These are phyloP conservation scores for Gyrodactylus salaris DNA, from an alignment of 1,140 invertebrate species.

Conservation along the genomic window DNA sequence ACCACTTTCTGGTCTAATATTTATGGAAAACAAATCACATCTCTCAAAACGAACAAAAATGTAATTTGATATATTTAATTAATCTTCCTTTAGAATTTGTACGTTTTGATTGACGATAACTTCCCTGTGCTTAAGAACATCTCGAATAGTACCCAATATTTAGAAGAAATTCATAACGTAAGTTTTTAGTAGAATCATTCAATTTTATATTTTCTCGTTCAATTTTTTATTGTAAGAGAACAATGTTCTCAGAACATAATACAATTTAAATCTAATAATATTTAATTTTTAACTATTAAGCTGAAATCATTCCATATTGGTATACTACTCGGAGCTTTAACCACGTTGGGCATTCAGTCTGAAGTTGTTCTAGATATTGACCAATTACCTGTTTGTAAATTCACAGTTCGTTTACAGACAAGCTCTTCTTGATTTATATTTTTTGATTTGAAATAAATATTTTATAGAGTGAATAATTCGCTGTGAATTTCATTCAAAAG, in stretches of 20 bases:
- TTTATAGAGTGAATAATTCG: too few species aligned
- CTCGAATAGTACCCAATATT: not conserved
- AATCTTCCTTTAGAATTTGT: not conserved
- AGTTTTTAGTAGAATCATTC: not conserved
- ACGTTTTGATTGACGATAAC: not conserved
- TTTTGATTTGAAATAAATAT: too few species aligned
- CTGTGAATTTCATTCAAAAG: too few species aligned
- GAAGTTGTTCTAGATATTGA: not conserved
- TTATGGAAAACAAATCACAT: not conserved
- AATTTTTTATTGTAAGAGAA: too few species aligned
- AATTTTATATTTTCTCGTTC: too few species aligned
- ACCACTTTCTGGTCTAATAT: not conserved
- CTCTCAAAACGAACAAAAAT: not conserved
- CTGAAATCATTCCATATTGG: not conserved
- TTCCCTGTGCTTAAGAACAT: not conserved
- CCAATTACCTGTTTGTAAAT: not conserved
- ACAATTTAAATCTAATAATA: too few species aligned
- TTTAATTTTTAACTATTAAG: too few species aligned
- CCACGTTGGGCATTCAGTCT: not conserved
- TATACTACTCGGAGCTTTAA: not conserved
- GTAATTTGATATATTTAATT: not conserved
- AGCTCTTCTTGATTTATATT: too few species aligned
- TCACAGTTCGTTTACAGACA: not conserved
- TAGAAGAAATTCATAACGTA: not conserved
- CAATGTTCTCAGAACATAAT: too few species aligned